These are phyloP conservation scores for Lepidothrix coronata DNA, from an alignment of 2,113 vertebrate species.

Conservation along the genomic window DNA sequence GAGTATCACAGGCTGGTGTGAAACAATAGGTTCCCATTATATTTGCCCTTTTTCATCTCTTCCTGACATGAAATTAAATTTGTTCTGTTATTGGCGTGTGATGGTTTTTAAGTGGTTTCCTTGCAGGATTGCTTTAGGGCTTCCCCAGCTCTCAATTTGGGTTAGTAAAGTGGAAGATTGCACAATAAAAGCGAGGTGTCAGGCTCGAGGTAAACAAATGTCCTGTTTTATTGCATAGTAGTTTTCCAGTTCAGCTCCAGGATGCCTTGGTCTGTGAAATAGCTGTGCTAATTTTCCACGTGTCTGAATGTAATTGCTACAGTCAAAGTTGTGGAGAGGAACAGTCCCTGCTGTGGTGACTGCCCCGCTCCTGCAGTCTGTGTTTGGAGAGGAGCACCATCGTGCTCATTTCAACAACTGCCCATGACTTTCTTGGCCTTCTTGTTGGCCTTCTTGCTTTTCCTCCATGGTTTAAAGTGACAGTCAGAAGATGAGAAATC, in stretches of 20 bases:
- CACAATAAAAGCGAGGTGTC: background rate
- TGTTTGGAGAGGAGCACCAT: background rate
- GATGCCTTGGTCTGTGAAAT: background rate
- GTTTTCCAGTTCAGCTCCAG: background rate
- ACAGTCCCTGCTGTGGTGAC: background rate
- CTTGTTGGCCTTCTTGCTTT: background rate
- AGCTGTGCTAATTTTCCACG: background rate
- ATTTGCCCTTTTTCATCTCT: background rate
- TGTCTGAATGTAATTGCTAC: background rate
- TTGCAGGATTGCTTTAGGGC: background rate
- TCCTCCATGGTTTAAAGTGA: background rate
- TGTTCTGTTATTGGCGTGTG: background rate
- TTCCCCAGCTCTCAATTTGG: background rate
- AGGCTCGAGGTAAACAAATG: background rate
- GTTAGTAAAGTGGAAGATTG: background rate
- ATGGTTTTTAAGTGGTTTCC: slow-evolving; percentile 51
- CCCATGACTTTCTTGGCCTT: background rate
- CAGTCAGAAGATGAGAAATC: background rate
- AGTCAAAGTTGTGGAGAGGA: background rate
- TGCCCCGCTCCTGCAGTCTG: background rate
- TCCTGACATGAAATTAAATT: slow-evolving; percentile 33
- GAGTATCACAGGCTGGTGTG: background rate
- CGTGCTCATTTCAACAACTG: accelerated
- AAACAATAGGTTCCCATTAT: background rate
- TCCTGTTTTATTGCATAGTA: background rate